These are phyloP conservation scores for Drosophila lini DNA, from an alignment of 1,140 invertebrate species.

Conservation along the genomic window DNA sequence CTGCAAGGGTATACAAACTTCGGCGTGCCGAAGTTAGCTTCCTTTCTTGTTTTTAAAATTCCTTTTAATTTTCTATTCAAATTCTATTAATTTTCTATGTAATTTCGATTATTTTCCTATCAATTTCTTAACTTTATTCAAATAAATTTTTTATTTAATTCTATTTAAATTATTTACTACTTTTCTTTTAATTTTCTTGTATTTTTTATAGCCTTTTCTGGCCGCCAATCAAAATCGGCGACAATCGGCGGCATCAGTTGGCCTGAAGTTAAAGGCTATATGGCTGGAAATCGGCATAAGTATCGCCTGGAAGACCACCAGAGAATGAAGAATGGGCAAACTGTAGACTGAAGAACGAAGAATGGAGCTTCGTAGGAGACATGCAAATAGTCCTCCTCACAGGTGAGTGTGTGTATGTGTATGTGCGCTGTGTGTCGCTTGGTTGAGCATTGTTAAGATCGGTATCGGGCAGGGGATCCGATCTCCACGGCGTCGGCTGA, in stretches of 20 bases:
- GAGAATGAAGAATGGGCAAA: slow-evolving; percentile 9
- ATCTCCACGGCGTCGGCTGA: slow-evolving; percentile 35
- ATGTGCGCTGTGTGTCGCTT: slow-evolving; percentile 60
- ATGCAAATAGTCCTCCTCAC: slow-evolving; percentile 59
- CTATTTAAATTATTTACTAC: too few species aligned
- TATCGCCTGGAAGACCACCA: slow-evolving; percentile 29
- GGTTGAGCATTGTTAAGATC: slow-evolving; percentile 81
- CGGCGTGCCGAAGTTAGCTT: too few species aligned
- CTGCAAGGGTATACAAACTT: too few species aligned
- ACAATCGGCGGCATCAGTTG: slow-evolving; percentile 25
- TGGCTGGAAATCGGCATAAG: slow-evolving; percentile 2
- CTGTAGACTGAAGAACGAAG: slow-evolving; percentile 14
- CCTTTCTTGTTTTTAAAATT: too few species aligned
- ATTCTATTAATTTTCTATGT: too few species aligned
- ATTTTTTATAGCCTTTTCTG: neutral
- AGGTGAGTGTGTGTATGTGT: slow-evolving; percentile 8
- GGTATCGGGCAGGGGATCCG: slow-evolving; percentile 35
- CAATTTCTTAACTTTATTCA: too few species aligned
- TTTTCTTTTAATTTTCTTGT: neutral
- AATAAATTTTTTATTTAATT: too few species aligned
- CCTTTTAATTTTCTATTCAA: neutral
- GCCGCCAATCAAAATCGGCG: slow-evolving; percentile 19
- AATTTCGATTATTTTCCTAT: too few species aligned
- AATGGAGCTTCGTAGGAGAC: slow-evolving; percentile 24
- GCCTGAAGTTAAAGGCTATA: neutral